Percentiles rank a stretch among this genome's conserved stretches.
Conservation (phyloP, 2,797 vertebrate genomes). For the Poecilia wingei region DNA sequence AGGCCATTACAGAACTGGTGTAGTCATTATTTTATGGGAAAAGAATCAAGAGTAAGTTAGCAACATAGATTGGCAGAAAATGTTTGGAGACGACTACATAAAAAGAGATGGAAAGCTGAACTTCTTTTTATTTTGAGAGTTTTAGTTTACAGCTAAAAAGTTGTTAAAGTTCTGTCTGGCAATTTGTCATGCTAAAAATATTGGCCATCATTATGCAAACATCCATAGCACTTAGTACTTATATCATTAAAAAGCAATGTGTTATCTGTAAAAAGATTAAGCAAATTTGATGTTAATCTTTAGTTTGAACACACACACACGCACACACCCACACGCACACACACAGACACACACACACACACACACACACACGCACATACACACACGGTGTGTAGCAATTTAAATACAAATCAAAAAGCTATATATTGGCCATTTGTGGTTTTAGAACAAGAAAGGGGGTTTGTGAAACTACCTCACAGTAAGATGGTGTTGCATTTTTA, state of each 20-base stretch:
- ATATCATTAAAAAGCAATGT: background rate
- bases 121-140: background rate
- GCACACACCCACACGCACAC: no score
- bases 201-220: background rate
- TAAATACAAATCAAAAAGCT: background rate
- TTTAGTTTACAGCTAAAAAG: background rate
- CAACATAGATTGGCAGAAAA: constrained; percentile 8
- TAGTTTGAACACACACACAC: background rate
- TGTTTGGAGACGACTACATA: constrained; percentile 6
- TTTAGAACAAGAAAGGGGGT: background rate
- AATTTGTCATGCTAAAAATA: background rate
- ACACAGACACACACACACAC: no score
- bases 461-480: background rate
- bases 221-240: background rate
- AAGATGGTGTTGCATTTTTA: background rate
- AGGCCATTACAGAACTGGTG: background rate
- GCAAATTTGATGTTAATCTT: background rate
- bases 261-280: constrained; percentile 1
- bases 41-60: background rate
- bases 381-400: background rate
- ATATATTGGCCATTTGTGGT: background rate
- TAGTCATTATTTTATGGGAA: background rate
- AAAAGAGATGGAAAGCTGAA: background rate
- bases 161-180: background rate
- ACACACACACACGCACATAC: background rate